These are phyloP conservation scores for Felis chaus DNA, from an alignment of 2,113 vertebrate species.

Conservation along the genomic window DNA sequence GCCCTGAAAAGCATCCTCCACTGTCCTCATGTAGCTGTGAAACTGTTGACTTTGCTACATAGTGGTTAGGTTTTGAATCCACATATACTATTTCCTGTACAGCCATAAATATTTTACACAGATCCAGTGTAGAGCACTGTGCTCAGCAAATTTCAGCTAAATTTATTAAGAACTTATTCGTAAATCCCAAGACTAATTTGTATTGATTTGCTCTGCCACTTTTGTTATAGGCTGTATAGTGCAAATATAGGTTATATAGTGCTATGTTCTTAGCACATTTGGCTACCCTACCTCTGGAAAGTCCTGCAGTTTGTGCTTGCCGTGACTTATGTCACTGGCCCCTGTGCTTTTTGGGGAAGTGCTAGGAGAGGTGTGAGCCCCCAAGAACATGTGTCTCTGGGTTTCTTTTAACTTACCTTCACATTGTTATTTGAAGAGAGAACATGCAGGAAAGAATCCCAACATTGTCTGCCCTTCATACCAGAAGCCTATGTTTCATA, in stretches of 20 bases:
- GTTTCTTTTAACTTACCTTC: neutral
- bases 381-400: rapidly evolving
- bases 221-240: no score
- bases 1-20: neutral
- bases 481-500: neutral
- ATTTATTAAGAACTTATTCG: neutral
- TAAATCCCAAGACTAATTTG: neutral
- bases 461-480: neutral
- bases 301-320: neutral
- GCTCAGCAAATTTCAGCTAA: neutral
- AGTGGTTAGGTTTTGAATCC: neutral
- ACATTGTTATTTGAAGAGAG: neutral
- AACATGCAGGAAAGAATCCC: neutral
- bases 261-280: neutral
- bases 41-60: neutral
- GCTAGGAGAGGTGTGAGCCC: neutral
- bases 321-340: neutral
- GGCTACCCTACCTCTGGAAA: neutral
- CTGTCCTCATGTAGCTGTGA: neutral
- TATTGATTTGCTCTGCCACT: neutral
- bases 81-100: neutral
- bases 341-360: neutral
- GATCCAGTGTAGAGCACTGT: neutral
- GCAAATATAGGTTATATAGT: no score
- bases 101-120: neutral